phyloP scores from a whole-genome alignment of 2,797 vertebrate genomes.

The Coluber constrictor region DNA sequence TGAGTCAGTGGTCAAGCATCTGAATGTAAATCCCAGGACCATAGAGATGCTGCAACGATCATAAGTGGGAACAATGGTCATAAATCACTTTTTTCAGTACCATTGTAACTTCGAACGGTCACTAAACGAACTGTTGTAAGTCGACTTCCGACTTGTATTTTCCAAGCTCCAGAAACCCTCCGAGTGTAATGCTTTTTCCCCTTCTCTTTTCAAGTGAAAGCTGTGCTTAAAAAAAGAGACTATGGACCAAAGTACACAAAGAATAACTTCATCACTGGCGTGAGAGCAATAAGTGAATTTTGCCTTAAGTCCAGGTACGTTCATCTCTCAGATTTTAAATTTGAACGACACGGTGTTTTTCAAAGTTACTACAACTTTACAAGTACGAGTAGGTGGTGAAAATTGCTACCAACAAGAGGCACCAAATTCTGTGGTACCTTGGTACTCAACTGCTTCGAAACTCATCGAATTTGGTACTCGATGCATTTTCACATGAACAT shows the following conservation, averaged over 20 bases:
- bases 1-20: background rate
- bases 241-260: conserved; percentile 94
- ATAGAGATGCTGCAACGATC: background rate
- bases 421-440: background rate
- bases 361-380: background rate
- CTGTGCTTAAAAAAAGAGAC: conserved; percentile 96
- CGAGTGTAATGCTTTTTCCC: background rate
- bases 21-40: background rate
- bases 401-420: background rate
- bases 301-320: conserved; percentile 94
- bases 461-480: background rate
- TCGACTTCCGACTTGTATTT: background rate
- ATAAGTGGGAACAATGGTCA: background rate
- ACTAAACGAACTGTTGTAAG: background rate
- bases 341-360: background rate
- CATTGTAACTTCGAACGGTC: background rate
- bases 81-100: background rate
- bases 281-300: conserved; percentile 98
- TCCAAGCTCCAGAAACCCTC: background rate
- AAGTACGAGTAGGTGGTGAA: background rate
- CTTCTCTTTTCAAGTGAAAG: conserved; percentile 79
- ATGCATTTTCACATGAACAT: background rate
- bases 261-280: conserved; percentile 98
- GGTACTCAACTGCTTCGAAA: background rate
- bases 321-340: conserved; percentile 1